phyloP scores from a whole-genome alignment of 2,888 invertebrate species.

The Tetragnatha montana region DNA sequence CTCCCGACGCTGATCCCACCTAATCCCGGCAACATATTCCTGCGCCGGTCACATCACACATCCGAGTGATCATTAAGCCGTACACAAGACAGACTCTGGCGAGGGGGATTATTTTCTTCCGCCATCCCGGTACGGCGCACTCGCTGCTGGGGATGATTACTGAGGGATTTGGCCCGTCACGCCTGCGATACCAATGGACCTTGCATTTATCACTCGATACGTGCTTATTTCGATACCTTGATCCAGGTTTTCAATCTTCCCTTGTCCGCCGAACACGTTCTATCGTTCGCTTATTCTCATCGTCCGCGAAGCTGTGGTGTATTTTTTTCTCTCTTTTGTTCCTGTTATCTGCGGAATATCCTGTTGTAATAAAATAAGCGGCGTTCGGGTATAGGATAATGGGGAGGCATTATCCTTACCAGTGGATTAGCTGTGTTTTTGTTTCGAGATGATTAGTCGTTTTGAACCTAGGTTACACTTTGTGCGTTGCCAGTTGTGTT shows the following conservation, averaged over 20 bases:
- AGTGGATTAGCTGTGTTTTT: neutral
- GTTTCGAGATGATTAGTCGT: neutral
- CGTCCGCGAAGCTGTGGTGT: neutral
- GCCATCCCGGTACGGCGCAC: neutral
- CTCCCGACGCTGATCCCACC: conserved; percentile 19
- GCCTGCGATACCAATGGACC: conserved; percentile 46
- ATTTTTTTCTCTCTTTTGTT: conserved; percentile 10
- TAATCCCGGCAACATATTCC: conserved; percentile 59
- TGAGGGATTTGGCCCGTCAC: conserved; percentile 57
- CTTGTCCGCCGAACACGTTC: conserved; percentile 21
- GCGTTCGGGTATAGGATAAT: neutral
- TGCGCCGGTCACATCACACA: conserved; percentile 53
- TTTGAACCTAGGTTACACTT: too few relatives aligned
- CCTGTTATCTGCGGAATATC: conserved; percentile 25
- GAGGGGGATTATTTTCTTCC: conserved; percentile 60
- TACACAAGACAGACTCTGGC: conserved; percentile 46
- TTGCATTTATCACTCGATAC: conserved; percentile 63
- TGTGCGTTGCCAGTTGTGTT: too few relatives aligned
- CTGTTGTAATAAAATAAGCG: conserved; percentile 4
- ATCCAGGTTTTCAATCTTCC: conserved; percentile 67
- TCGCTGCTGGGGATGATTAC: conserved; percentile 35
- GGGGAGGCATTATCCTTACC: neutral
- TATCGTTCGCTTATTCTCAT: conserved; percentile 21
- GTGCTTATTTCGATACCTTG: conserved; percentile 66
- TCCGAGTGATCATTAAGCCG: conserved; percentile 60